Conservation (phyloP, 2,797 vertebrate species). For the Sphenopsis melanotis region DNA sequence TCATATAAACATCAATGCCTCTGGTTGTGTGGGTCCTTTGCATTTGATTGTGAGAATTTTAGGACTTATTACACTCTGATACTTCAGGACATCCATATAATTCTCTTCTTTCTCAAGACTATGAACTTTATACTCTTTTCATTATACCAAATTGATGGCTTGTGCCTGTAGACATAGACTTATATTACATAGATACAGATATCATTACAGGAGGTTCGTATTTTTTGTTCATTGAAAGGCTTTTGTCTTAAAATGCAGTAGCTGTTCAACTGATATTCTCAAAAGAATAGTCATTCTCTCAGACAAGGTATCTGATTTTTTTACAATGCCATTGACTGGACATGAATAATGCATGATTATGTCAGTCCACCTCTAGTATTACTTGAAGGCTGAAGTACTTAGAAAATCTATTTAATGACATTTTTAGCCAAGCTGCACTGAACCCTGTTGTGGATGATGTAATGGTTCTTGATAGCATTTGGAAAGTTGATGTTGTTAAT, state of each 20-base stretch:
- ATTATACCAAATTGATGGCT: not conserved
- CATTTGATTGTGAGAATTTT: not conserved
- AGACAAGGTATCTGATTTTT: slow-evolving; percentile 14
- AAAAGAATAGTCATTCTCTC: slow-evolving; percentile 5
- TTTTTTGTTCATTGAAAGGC: not conserved
- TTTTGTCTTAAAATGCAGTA: not conserved
- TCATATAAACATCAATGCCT: not conserved
- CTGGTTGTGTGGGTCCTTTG: not conserved
- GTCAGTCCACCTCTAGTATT: slow-evolving; percentile 22
- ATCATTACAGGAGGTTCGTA: not conserved
- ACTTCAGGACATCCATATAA: not conserved
- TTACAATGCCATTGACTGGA: not conserved
- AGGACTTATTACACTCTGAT: not conserved
- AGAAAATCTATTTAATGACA: not conserved
- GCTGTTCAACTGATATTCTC: slow-evolving; percentile 10
- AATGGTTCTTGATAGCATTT: not conserved
- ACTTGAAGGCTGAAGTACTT: not conserved
- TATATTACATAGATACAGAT: not conserved
- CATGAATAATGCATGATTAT: slow-evolving; percentile 53
- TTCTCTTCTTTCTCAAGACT: not conserved
- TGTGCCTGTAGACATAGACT: not conserved
- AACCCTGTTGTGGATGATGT: not conserved
- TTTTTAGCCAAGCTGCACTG: not conserved
- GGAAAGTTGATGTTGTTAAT: not conserved
- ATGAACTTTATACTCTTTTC: not conserved